Base-by-base conservation (phyloP, 2,797 vertebrate species). In the Avahi laniger region DNA sequence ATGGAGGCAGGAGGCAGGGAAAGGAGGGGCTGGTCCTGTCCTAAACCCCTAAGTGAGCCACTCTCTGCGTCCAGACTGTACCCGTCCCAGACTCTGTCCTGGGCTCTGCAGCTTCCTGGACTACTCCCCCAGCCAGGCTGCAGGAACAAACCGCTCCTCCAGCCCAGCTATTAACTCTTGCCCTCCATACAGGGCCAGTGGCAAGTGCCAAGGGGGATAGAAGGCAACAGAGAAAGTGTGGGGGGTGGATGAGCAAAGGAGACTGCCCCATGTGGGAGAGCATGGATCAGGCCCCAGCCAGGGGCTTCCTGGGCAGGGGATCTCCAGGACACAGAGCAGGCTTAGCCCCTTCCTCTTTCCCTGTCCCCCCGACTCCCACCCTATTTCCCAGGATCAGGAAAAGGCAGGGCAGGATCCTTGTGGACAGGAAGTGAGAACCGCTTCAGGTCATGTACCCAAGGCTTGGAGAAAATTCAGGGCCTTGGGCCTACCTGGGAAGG, bases 361-460 rank as follows among this genome's bases (percentile, higher is more conserved):
- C 41, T 43, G 0, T 38, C 5, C 30, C 30, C 4, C 48, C 41
- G 1, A 20, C 20, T 9, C 5, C 24, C 2, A 10, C 26, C 5
- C 50, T 20, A 0, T 48, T 80, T 76, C 72, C 48, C n/a, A 41
- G 52, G 43, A 28, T 73, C 22, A 43, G 67, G 73, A 69, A 50
- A 43, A 24, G 73, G 50, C 63, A 38, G 67, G 72, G 12, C 57
- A 85, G 94, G 52, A 61, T 69, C 59, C 54, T 85, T 54, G 43
- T 12, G 65, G 82, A 30, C 43, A 59, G 84, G 69, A 96, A 82
- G 81, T 85, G 26, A 80, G 57, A 54, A 30, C 6, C n/a, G 38
- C 79, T 22, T 75, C 46, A 9, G 14, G 54, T 41, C 59, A 15
- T 9, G 35, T 61, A 38, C 12, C 54, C 2, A 3, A 61, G 61